Base-by-base conservation (phyloP, 92 coral and sea anemone genomes). In the Isaurus tuberculatus region DNA sequence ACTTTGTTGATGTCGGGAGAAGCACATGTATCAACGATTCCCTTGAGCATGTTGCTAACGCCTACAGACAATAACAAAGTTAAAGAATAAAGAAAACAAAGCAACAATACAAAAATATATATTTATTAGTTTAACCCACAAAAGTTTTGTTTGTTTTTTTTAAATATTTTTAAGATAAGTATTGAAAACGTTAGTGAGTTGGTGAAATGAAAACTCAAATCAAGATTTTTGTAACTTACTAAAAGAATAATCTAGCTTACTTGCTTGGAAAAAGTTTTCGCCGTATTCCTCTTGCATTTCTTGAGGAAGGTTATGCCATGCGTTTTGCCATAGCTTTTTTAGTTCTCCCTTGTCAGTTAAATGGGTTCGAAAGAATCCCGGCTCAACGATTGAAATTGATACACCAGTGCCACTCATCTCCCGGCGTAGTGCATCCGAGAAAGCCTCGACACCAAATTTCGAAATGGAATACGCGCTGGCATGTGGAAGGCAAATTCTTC, bases 401-500 rank as follows among this genome's bases (percentile, higher is more conserved):
- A 96, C 80, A 9, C 89, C 96, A 78, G 75, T 69, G 48, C 74
- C 64, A 5, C 88, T 78, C 83, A 90, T 53, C 78, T 96, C 99
- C 15, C 95, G 94, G n/a, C 99, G 97, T 29, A 96, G 75, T 4
- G 94, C 99, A 80, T 96, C 99, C 17, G 93, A 90, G 78, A 96
- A 96, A 66, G 97, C 99, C 84, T 92, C 98, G 23, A 95, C 99
- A 27, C 94, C 99, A 72, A 75, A 96, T 32, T 96, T 96, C 63
- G 94, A 87, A 37, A 90, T 58, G 34, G 92, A 88, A 74, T 96
- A 96, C 13, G 97, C 91, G 6, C 89, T 87, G 8, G 80, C 91
- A 64, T 86, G 84, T 0, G 99, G 98, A 15, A 96, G 90, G 48
- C 89, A 88, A 14, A 84, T 61, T 53, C 99, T 92, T 20, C 99